A percentile compares a stretch with the other conserved stretches of the same genome.
Evolutionary conservation across 2,888 invertebrate genomes (phyloP).

Genomic region (Cepaea hortensis): DNA sequence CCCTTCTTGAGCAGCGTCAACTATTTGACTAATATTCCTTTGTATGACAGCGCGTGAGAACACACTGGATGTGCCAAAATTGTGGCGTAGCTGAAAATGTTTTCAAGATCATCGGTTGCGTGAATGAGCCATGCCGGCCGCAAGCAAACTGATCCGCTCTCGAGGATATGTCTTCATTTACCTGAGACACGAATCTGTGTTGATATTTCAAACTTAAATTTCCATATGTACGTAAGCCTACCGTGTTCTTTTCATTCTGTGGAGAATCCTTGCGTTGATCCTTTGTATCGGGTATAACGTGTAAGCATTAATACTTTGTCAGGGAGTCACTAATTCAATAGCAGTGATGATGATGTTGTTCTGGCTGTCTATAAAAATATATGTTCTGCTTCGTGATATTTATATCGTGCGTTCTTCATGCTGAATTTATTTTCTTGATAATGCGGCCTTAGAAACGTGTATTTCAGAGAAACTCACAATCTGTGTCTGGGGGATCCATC

Average conservation of each 20-base stretch:
- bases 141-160: constrained; percentile 12
- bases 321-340: background rate
- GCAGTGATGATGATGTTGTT: background rate
- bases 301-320: constrained; percentile 9
- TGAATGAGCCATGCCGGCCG: constrained; percentile 16
- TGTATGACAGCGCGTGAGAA: background rate
- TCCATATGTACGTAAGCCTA: constrained; percentile 16
- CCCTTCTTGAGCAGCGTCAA: constrained; percentile 15
- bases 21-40: constrained; percentile 34
- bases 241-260: background rate
- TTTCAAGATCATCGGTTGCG: constrained; percentile 15
- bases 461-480: no score
- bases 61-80: constrained; percentile 33
- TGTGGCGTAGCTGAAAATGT: constrained; percentile 19
- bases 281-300: background rate
- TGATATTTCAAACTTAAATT: constrained; percentile 46
- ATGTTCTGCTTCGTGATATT: background rate
- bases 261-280: constrained; percentile 5
- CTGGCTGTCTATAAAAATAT: background rate
- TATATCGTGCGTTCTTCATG: no score
- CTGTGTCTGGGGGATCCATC: no score
- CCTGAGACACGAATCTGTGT: constrained; percentile 34
- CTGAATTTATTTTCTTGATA: no score
- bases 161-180: background rate
- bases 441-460: no score